Percentiles rank a stretch among this genome's conserved stretches.
Evolutionary conservation across 2,888 invertebrate genomes (phyloP).

Genomic region (Galeruca laticollis): DNA sequence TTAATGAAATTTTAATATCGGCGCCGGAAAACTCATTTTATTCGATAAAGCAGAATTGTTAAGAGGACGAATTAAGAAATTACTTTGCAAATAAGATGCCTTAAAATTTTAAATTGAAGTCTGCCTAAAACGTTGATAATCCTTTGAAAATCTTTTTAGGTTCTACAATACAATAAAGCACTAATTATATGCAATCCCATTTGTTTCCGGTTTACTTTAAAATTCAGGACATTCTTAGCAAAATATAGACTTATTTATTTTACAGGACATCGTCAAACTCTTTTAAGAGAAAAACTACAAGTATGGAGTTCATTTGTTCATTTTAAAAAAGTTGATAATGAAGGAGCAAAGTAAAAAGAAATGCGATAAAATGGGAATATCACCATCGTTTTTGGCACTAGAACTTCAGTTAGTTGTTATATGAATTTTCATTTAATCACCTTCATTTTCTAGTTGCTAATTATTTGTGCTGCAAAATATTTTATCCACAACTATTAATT

Average conservation of each 20-base stretch:
- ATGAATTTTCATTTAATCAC: too few species aligned
- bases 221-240: not conserved
- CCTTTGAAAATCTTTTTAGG: not conserved
- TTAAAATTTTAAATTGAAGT: conserved; percentile 2
- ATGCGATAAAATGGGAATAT: too few species aligned
- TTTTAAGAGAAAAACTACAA: not conserved
- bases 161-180: not conserved
- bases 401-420: too few species aligned
- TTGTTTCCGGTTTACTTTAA: not conserved
- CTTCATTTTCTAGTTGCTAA: too few species aligned
- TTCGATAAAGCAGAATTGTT: not conserved
- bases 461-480: too few species aligned
- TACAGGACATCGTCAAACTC: not conserved
- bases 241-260: not conserved
- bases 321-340: too few species aligned
- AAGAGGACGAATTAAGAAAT: not conserved
- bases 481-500: too few species aligned
- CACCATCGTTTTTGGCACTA: too few species aligned
- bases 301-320: too few species aligned
- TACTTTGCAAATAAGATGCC: not conserved
- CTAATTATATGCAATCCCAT: not conserved
- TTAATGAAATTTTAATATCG: conserved; percentile 6
- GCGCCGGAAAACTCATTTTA: not conserved
- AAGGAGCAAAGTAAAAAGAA: too few species aligned
- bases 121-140: not conserved